Evolutionary conservation across 2,888 invertebrate genomes (phyloP).

Genomic region (Metopia argyrocephala): DNA sequence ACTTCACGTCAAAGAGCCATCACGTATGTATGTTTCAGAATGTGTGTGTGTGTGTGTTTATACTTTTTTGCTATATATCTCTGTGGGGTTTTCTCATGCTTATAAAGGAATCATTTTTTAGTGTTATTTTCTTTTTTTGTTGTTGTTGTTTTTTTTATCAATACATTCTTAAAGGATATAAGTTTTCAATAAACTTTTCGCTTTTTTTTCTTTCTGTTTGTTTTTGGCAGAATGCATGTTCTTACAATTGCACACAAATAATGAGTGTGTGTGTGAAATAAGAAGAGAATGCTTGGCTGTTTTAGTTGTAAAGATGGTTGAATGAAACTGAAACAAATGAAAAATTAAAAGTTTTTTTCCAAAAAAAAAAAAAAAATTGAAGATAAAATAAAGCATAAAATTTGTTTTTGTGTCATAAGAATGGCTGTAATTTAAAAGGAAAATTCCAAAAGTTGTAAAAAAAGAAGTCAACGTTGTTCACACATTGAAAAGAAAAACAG

Average conservation of each 20-base stretch:
- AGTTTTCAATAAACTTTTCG: slow-evolving; percentile 48
- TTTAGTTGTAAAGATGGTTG: not conserved
- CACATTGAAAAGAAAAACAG: too few relatives aligned
- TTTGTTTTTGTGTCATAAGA: slow-evolving; percentile 28
- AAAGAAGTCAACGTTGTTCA: not conserved
- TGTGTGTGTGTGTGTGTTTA: not conserved
- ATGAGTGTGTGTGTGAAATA: not conserved
- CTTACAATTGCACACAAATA: not conserved
- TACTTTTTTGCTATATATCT: not conserved
- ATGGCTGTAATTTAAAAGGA: not conserved
- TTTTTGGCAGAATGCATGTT: not conserved
- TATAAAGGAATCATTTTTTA: not conserved
- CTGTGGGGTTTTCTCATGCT: not conserved
- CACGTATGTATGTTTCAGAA: not conserved
- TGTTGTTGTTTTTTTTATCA: not conserved
- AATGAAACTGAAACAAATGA: slow-evolving; percentile 40
- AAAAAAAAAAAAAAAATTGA: not conserved
- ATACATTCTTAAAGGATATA: slow-evolving; percentile 40
- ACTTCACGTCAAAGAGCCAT: not conserved
- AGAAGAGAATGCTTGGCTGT: not conserved
- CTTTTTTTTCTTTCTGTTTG: not conserved
- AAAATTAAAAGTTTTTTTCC: slow-evolving; percentile 40
- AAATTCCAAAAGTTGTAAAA: not conserved
- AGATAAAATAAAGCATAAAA: not conserved
- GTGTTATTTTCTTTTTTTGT: not conserved